Evolutionary conservation across 2,113 vertebrate species (phyloP), one percentile per base, ranked within the genome.

Genomic region (Burhinus oedicnemus): DNA sequence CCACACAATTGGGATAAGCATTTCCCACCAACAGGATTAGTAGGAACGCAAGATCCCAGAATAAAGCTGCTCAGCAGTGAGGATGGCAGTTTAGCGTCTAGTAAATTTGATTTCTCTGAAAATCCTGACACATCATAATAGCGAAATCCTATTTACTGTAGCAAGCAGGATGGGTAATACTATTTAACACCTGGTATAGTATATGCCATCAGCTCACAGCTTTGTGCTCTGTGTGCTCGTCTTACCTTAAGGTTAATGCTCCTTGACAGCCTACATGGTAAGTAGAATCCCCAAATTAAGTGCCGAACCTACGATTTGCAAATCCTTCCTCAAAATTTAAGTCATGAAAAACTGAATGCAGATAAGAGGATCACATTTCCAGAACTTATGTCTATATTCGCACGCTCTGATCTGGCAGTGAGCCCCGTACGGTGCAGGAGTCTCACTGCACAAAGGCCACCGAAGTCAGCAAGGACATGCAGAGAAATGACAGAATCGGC

Each of bases 51-150:
- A 97, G 98, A 98, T 97, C 96, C 97, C 97, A 96, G 97, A 98
- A 98, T 97, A 98, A 98, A 98, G 98, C 98, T 61, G 97, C 98
- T 98, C 97, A 97, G 98, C 97, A 95, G 96, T 78, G 78, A 97
- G 98, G 97, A 96, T 90, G 97, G 97, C 97, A 97, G 96, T 98
- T 98, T 97, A 98, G 97, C 84, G 97, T 96, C 98, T 96, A 95
- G 97, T 89, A 98, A 98, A 98, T 98, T 97, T 98, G 98, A 98
- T 98, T 98, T 98, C 95, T 76, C 96, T 93, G 98, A 97, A 98
- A 98, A 98, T 97, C 98, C 98, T 98, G 98, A 98, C 98, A 98
- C 98, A 98, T 98, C 98, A 98, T 98, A 98, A 98, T 98, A 98
- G 97, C 87, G 62, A 98, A 98, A 98, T 98, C 98, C 98, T 98